Conservation (phyloP, 1,140 invertebrate genomes). For the Trichonephila inaurata region DNA sequence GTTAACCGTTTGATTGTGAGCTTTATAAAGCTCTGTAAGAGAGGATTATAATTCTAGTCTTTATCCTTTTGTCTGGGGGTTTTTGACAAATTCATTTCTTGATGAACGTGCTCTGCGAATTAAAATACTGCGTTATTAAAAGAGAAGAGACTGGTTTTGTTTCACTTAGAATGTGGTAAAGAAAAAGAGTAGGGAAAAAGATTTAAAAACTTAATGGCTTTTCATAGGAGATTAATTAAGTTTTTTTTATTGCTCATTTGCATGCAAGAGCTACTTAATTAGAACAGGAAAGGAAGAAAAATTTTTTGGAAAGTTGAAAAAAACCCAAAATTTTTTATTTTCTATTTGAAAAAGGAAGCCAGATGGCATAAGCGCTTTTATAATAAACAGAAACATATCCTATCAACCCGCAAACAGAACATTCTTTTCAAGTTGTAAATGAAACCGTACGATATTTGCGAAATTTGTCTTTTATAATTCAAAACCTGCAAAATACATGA, state of each 20-base stretch:
- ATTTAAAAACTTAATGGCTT: neutral
- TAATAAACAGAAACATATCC: too few relatives aligned
- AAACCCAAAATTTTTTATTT: too few relatives aligned
- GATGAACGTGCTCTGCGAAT: neutral
- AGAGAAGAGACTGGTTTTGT: neutral
- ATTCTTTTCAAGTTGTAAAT: too few relatives aligned
- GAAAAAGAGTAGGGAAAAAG: neutral
- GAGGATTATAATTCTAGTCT: too few relatives aligned
- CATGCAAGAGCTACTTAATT: neutral
- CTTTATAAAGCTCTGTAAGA: neutral
- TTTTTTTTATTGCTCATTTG: constrained; percentile 5
- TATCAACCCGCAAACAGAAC: too few relatives aligned
- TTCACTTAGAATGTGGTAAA: neutral
- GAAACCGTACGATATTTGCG: too few relatives aligned
- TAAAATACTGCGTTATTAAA: neutral
- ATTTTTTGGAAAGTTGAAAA: neutral
- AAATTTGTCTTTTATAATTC: too few relatives aligned
- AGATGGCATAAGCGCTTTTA: too few relatives aligned
- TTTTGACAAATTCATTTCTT: neutral
- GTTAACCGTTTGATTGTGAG: neutral
- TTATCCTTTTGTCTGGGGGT: neutral
- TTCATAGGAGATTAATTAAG: constrained; percentile 5
- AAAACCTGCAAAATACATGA: too few relatives aligned
- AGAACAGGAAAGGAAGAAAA: neutral
- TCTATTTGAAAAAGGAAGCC: too few relatives aligned